Percentiles rank a stretch among this genome's conserved stretches.
Conservation (phyloP, 2,797 vertebrate species). For the Aldrovandia affinis region DNA sequence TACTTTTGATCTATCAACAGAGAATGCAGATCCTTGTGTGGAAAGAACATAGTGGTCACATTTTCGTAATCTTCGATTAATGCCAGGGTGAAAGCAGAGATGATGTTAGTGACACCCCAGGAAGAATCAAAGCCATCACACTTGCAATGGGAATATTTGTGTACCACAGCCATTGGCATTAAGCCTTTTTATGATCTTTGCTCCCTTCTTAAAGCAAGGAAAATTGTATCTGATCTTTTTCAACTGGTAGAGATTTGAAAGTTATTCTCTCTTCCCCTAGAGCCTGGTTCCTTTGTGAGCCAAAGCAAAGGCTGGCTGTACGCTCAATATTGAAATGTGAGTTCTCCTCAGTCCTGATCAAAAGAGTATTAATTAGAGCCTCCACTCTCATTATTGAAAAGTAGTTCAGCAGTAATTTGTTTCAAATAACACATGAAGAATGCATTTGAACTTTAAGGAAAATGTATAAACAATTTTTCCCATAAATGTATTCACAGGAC, state of each 20-base stretch:
- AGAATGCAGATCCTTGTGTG: too few species aligned
- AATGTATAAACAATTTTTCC: background rate
- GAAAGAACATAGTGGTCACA: too few species aligned
- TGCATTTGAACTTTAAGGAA: background rate
- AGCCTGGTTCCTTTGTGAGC: background rate
- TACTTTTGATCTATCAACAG: too few species aligned
- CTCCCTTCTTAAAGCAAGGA: background rate
- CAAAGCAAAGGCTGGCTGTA: background rate
- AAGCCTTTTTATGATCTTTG: background rate
- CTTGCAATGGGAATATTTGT: background rate
- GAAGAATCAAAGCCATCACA: background rate
- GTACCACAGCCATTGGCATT: background rate
- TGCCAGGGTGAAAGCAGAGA: too few species aligned
- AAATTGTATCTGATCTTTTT: background rate
- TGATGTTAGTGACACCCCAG: too few species aligned
- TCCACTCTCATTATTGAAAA: background rate
- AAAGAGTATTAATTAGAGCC: background rate
- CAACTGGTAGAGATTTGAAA: background rate
- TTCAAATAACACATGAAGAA: background rate
- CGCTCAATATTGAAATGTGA: background rate
- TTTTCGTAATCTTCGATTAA: too few species aligned
- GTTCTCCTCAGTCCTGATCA: background rate
- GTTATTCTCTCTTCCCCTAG: background rate
- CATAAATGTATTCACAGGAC: background rate
- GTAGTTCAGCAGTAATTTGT: background rate